Percentiles rank a stretch among this genome's conserved stretches.
These are phyloP conservation scores for Drosophila lacertosa DNA, from an alignment of 1,140 invertebrate species.

Conservation along the genomic window DNA sequence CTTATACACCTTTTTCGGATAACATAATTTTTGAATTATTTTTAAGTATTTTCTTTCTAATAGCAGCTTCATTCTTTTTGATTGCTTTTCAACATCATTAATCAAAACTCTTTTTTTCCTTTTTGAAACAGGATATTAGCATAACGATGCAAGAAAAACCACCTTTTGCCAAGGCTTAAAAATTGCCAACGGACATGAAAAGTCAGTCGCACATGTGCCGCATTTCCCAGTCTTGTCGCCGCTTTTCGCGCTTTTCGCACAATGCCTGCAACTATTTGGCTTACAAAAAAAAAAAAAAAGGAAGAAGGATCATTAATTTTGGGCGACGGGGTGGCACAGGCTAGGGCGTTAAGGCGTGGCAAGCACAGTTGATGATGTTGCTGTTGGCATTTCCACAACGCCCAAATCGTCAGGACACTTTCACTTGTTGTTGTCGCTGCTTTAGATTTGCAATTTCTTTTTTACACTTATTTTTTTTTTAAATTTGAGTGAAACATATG, in stretches of 20 bases:
- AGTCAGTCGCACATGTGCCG: constrained; percentile 65
- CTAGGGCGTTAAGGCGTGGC: constrained; percentile 22
- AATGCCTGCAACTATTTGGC: constrained; percentile 60
- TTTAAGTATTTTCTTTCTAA: constrained; percentile 1
- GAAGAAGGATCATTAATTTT: constrained; percentile 80
- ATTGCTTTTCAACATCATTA: constrained; percentile 58
- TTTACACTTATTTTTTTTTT: no score
- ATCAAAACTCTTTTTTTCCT: constrained; percentile 80
- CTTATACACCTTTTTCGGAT: neutral
- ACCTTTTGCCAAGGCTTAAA: constrained; percentile 60
- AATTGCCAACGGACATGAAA: constrained; percentile 75
- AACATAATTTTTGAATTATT: neutral
- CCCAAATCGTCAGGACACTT: constrained; percentile 73
- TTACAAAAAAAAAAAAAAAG: no score
- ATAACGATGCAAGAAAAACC: constrained; percentile 72
- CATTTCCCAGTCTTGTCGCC: constrained; percentile 55
- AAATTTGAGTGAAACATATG: constrained; percentile 77
- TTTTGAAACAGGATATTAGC: constrained; percentile 64
- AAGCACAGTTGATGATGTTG: constrained; percentile 45
- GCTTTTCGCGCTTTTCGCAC: constrained; percentile 46
- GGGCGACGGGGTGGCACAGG: constrained; percentile 9
- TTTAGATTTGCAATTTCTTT: constrained; percentile 72
- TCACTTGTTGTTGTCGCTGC: constrained; percentile 43
- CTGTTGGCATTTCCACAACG: constrained; percentile 68
- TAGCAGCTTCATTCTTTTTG: constrained; percentile 38